Conservation (phyloP, 2,888 invertebrate species). For the Macrophya alboannulata region DNA sequence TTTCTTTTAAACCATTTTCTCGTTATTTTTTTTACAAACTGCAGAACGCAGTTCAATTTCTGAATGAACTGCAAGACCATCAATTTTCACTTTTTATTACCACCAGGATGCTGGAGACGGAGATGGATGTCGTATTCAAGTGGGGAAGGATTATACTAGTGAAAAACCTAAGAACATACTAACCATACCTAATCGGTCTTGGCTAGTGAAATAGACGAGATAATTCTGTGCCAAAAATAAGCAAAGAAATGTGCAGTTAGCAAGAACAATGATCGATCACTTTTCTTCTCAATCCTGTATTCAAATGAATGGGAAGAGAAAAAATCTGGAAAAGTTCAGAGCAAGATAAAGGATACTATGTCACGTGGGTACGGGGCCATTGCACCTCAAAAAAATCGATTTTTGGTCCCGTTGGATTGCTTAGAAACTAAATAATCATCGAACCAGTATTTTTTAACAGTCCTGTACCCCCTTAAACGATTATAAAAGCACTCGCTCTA, state of each 20-base stretch:
- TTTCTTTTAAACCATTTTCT: no score
- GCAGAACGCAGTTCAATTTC: neutral
- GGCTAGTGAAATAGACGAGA: neutral
- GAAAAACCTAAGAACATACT: neutral
- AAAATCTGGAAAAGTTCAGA: neutral
- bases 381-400: no score
- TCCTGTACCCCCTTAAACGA: neutral
- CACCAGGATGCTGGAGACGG: neutral
- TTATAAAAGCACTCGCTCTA: neutral
- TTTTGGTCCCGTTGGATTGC: no score
- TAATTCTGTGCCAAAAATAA: neutral
- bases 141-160: neutral
- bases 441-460: no score
- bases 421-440: no score
- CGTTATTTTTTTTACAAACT: neutral
- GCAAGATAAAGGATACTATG: no score
- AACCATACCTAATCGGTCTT: neutral
- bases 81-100: neutral
- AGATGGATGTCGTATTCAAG: neutral
- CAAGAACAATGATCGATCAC: neutral
- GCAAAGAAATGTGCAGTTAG: neutral
- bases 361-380: no score
- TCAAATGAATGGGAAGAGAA: neutral
- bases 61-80: neutral
- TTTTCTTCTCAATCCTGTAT: neutral